Evolutionary conservation across 2,888 invertebrate species (phyloP).

Genomic region (Trichopria drosophilae): DNA sequence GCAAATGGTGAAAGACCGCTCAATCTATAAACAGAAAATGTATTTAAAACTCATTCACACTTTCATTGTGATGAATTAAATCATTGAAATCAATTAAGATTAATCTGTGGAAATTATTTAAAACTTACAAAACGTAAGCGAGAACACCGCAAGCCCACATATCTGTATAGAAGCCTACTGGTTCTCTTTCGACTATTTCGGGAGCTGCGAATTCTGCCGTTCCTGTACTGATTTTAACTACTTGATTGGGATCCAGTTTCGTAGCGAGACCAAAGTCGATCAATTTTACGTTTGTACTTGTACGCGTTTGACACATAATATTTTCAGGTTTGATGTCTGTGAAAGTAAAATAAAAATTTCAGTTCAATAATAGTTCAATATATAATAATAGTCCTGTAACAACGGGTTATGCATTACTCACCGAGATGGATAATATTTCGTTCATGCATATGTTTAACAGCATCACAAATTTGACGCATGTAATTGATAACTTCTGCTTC

Average conservation of each 20-base stretch:
- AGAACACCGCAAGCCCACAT: constrained; percentile 99
- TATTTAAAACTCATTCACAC: background rate
- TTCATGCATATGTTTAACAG: constrained; percentile 98
- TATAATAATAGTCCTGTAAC: background rate
- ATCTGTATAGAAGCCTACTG: constrained; percentile 99
- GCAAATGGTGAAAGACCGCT: constrained; percentile 99
- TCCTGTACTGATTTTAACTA: constrained; percentile 98
- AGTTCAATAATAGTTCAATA: background rate
- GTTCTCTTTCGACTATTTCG: constrained; percentile 97
- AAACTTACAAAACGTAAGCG: constrained; percentile 93
- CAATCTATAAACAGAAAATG: constrained; percentile 63
- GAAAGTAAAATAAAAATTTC: constrained; percentile 20
- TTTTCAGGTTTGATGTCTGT: constrained; percentile 94
- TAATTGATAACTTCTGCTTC: constrained; percentile 99
- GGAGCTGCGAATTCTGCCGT: constrained; percentile 99
- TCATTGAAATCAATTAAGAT: background rate
- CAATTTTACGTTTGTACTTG: constrained; percentile 93
- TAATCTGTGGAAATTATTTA: background rate
- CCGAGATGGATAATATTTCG: constrained; percentile 97
- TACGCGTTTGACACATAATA: constrained; percentile 98
- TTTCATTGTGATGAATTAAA: background rate
- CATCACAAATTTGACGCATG: constrained; percentile 98
- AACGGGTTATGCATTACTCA: constrained; percentile 38
- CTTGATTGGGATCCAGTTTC: constrained; percentile 95
- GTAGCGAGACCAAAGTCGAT: constrained; percentile 99